Evolutionary conservation across 2,888 invertebrate species (phyloP).

Genomic region (Orgyia antiqua): DNA sequence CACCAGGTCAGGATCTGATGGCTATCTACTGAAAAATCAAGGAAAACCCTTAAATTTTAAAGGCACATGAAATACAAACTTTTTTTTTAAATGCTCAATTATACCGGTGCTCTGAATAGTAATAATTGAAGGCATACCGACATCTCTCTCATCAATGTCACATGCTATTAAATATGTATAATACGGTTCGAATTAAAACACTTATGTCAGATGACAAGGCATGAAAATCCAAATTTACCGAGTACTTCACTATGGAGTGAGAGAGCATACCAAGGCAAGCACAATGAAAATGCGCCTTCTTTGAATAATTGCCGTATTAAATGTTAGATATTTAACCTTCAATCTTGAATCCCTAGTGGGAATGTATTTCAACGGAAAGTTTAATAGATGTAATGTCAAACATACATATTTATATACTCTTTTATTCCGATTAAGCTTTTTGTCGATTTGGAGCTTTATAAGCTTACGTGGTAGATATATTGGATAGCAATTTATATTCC

Average conservation of each 20-base stretch:
- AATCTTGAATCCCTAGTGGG: slow-evolving; percentile 45
- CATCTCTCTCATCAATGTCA: slow-evolving; percentile 38
- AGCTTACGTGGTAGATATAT: too few relatives aligned
- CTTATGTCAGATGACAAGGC: slow-evolving; percentile 64
- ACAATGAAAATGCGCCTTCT: slow-evolving; percentile 62
- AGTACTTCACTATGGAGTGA: slow-evolving; percentile 44
- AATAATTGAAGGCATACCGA: slow-evolving; percentile 19
- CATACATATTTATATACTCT: too few relatives aligned
- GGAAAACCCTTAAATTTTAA: too few relatives aligned
- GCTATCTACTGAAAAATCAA: too few relatives aligned
- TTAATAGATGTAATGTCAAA: too few relatives aligned
- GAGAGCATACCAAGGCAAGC: slow-evolving; percentile 40
- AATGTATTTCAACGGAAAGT: too few relatives aligned
- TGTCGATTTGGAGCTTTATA: too few relatives aligned
- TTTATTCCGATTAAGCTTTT: too few relatives aligned
- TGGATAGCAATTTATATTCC: too few relatives aligned
- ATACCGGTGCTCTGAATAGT: slow-evolving; percentile 19
- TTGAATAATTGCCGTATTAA: slow-evolving; percentile 71
- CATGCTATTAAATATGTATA: slow-evolving; percentile 46
- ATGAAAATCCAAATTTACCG: slow-evolving; percentile 67
- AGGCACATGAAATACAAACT: too few relatives aligned
- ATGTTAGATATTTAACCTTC: slow-evolving; percentile 52
- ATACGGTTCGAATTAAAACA: slow-evolving; percentile 53
- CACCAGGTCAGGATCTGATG: too few relatives aligned
- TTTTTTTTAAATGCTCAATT: too few relatives aligned